Evolutionary conservation across 1,140 invertebrate genomes (phyloP).

Genomic region (Ostrea denselamellosa): DNA sequence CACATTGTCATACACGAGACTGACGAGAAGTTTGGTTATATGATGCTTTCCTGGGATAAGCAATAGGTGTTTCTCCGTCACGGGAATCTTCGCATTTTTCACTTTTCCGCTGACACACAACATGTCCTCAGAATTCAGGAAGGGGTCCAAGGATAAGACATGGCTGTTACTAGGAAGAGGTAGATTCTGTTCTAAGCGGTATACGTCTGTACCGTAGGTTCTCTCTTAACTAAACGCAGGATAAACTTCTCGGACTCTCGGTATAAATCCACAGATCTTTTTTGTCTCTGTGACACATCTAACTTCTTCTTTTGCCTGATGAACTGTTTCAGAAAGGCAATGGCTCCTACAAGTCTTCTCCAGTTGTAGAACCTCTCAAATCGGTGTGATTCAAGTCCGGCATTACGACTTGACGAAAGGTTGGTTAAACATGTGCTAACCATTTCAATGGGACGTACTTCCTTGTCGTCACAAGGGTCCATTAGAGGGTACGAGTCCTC

Average conservation of each 20-base stretch:
- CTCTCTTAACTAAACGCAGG: constrained; percentile 39
- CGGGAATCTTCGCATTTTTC: not conserved
- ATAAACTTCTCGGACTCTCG: constrained; percentile 25
- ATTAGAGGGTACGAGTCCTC: constrained; percentile 11
- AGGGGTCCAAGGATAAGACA: constrained; percentile 29
- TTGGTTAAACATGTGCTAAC: not conserved
- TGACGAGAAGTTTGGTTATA: constrained; percentile 45
- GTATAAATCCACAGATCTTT: not conserved
- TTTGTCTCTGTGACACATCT: not conserved
- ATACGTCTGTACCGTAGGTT: constrained; percentile 33
- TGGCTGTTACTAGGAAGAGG: constrained; percentile 12
- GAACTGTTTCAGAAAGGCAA: constrained; percentile 34
- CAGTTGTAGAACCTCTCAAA: constrained; percentile 53
- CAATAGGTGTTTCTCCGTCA: constrained; percentile 28
- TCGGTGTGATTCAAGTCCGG: not conserved
- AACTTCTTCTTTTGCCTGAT: not conserved
- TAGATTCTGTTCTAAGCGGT: not conserved
- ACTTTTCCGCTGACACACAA: constrained; percentile 51
- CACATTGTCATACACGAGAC: constrained; percentile 46
- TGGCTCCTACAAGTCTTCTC: constrained; percentile 17
- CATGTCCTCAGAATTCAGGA: constrained; percentile 42
- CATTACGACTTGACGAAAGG: not conserved
- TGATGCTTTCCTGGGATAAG: constrained; percentile 51
- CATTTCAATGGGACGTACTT: constrained; percentile 44
- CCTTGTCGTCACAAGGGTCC: constrained; percentile 43